Evolutionary conservation across 2,888 invertebrate genomes (phyloP).

Genomic region (Aporophyla nigra): DNA sequence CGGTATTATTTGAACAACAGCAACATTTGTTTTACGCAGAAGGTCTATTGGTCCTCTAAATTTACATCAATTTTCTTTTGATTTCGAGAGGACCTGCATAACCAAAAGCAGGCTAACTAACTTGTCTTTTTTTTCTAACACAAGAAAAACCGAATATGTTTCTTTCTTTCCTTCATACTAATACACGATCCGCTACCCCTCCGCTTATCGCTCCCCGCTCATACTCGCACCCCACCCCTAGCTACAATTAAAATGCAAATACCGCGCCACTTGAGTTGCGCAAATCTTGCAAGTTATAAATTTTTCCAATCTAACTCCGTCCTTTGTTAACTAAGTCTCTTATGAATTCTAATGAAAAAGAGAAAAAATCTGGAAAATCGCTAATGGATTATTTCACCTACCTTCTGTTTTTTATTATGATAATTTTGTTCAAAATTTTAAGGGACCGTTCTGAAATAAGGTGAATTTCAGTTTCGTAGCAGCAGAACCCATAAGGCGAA

Average conservation of each 20-base stretch:
- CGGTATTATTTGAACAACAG: not conserved
- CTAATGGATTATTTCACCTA: constrained; percentile 69
- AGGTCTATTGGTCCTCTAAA: not conserved
- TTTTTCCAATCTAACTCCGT: constrained; percentile 82
- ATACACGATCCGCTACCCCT: not conserved
- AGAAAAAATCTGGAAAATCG: constrained; percentile 64
- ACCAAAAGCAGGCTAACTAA: not conserved
- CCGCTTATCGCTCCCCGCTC: constrained; percentile 34
- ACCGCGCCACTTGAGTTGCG: constrained; percentile 76
- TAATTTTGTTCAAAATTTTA: constrained; percentile 56
- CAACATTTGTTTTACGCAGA: no score
- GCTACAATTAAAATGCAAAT: constrained; percentile 83
- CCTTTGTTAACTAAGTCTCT: constrained; percentile 75
- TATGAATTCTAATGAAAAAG: constrained; percentile 70
- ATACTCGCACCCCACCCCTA: constrained; percentile 17
- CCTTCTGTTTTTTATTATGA: constrained; percentile 62
- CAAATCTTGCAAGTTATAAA: constrained; percentile 81
- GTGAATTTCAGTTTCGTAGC: constrained; percentile 5
- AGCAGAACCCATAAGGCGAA: not conserved
- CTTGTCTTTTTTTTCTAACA: not conserved
- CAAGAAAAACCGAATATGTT: no score
- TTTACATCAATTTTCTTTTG: no score
- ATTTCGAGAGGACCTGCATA: not conserved
- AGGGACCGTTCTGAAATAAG: constrained; percentile 27
- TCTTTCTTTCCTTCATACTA: not conserved